Evolutionary conservation across 2,797 vertebrate species (phyloP).

Genomic region (Lithobates pipiens): DNA sequence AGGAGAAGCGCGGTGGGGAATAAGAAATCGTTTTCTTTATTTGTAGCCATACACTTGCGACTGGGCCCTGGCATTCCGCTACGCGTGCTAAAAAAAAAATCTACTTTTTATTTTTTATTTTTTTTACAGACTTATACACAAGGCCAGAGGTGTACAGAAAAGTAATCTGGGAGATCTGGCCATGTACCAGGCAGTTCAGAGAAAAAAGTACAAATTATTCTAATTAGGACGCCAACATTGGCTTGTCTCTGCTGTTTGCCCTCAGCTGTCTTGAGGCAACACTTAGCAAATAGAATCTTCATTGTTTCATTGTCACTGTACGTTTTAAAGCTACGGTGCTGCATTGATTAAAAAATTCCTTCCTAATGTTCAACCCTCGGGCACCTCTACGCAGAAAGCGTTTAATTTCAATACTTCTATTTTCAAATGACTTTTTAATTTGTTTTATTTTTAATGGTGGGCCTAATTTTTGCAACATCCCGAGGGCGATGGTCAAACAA

Average conservation of each 20-base stretch:
- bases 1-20: too few species aligned
- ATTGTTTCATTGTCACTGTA: neutral
- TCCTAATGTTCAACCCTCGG: conserved; percentile 4
- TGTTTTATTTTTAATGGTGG: conserved; percentile 33
- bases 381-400: conserved; percentile 4
- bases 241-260: neutral
- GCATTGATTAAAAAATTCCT: conserved; percentile 33
- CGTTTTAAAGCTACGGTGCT: conserved; percentile 4
- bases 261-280: conserved; percentile 6
- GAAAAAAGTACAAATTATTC: neutral
- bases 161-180: neutral
- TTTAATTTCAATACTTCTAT: conserved; percentile 18
- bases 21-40: too few species aligned
- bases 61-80: too few species aligned
- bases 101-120: too few species aligned
- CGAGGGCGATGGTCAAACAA: conserved; percentile 32
- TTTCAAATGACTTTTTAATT: conserved; percentile 51
- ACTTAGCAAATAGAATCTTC: conserved; percentile 3
- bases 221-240: neutral
- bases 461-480: conserved; percentile 41
- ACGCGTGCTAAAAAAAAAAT: too few species aligned
- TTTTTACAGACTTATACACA: too few species aligned
- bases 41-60: too few species aligned
- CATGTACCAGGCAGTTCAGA: neutral
- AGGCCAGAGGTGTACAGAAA: neutral